These are phyloP conservation scores for Sesia apiformis DNA, from an alignment of 2,888 invertebrate genomes.

Conservation along the genomic window DNA sequence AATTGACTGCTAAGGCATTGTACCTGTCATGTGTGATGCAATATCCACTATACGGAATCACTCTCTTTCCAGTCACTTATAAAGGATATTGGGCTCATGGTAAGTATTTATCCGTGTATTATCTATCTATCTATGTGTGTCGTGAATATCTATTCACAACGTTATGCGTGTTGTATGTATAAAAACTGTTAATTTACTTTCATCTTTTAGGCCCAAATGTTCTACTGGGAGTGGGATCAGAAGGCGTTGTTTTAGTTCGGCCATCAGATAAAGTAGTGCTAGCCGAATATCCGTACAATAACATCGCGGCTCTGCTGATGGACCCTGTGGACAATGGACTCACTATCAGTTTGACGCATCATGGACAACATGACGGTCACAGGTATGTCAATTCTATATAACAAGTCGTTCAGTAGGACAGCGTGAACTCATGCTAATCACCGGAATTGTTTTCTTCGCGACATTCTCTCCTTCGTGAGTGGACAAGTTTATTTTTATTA, in stretches of 20 bases:
- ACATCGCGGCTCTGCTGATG: slow-evolving; percentile 92
- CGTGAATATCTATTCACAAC: too few relatives aligned
- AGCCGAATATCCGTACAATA: slow-evolving; percentile 91
- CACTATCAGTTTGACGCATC: slow-evolving; percentile 88
- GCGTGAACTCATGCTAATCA: too few relatives aligned
- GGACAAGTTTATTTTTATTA: too few relatives aligned
- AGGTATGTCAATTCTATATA: slow-evolving; percentile 28
- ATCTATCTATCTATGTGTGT: neutral
- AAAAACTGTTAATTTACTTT: too few relatives aligned
- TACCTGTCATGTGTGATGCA: slow-evolving; percentile 97
- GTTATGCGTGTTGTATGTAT: too few relatives aligned
- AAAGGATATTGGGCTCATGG: slow-evolving; percentile 96
- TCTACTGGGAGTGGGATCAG: slow-evolving; percentile 90
- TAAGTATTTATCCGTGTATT: slow-evolving; percentile 19
- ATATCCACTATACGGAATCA: slow-evolving; percentile 93
- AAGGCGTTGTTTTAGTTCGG: slow-evolving; percentile 92
- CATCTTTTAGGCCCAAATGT: slow-evolving; percentile 57
- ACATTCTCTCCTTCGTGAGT: too few relatives aligned
- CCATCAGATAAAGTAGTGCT: slow-evolving; percentile 93
- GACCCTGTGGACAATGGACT: slow-evolving; percentile 95
- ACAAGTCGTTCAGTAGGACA: neutral
- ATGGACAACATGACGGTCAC: slow-evolving; percentile 73
- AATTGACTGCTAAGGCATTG: slow-evolving; percentile 92
- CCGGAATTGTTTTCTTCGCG: too few relatives aligned
- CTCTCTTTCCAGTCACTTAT: slow-evolving; percentile 91